These are phyloP conservation scores for Galeopterus variegatus DNA, from an alignment of 2,113 vertebrate genomes.

Conservation along the genomic window DNA sequence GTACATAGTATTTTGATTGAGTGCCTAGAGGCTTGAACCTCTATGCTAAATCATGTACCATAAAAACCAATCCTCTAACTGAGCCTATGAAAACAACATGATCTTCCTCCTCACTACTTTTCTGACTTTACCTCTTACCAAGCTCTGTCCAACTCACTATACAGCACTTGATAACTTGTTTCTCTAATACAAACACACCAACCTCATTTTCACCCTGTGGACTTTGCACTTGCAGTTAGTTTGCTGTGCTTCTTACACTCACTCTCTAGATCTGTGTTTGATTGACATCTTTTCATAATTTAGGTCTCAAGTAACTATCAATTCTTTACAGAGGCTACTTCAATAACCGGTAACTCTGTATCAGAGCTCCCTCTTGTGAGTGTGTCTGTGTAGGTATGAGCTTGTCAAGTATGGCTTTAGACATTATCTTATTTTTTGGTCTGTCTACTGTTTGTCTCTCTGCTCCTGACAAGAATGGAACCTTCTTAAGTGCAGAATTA, in stretches of 20 bases:
- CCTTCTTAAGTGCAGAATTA: not conserved
- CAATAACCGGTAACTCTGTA: not conserved
- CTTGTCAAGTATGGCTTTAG: not conserved
- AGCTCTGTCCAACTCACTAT: not conserved
- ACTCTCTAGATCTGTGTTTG: not conserved
- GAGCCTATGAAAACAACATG: too few species aligned
- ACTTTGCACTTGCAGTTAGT: not conserved
- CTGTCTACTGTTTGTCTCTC: not conserved
- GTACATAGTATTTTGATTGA: not conserved
- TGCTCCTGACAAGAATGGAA: not conserved
- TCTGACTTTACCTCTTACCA: not conserved
- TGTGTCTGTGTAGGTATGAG: accelerated
- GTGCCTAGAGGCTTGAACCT: not conserved
- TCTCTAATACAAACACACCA: not conserved
- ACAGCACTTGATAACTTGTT: not conserved
- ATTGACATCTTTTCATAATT: not conserved
- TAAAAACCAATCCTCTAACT: not conserved
- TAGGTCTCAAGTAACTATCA: not conserved
- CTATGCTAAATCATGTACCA: not conserved
- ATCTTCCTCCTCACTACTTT: not conserved
- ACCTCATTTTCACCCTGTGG: not conserved
- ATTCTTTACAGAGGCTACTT: not conserved
- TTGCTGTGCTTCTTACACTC: not conserved
- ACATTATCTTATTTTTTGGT: not conserved
- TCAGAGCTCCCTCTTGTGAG: not conserved